Conservation (phyloP, 2,113 vertebrate genomes). For the Bufo gargarizans region DNA sequence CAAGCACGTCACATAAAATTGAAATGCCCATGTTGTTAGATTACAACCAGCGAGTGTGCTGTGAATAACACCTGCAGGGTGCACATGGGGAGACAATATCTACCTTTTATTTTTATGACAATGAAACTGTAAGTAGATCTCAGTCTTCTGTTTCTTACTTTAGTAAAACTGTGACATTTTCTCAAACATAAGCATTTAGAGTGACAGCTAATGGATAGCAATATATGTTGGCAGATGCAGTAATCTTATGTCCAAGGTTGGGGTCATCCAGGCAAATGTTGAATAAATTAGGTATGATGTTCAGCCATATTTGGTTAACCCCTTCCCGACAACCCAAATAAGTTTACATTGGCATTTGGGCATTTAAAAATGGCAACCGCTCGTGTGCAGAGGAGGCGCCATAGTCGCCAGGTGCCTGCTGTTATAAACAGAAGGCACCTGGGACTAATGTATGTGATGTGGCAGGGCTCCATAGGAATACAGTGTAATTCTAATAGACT, state of each 20-base stretch:
- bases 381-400: too few relatives aligned
- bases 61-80: slow-evolving; percentile 48
- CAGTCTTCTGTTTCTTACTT: slow-evolving; percentile 6
- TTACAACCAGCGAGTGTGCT: slow-evolving; percentile 45
- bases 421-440: too few relatives aligned
- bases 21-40: slow-evolving; percentile 51
- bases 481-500: too few relatives aligned
- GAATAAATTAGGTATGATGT: too few relatives aligned
- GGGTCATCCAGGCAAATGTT: not conserved
- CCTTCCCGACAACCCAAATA: too few relatives aligned
- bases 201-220: not conserved
- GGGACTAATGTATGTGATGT: too few relatives aligned
- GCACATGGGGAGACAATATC: slow-evolving; percentile 31
- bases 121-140: slow-evolving; percentile 45
- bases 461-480: too few relatives aligned
- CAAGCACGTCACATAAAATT: slow-evolving; percentile 58
- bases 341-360: too few relatives aligned
- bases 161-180: not conserved
- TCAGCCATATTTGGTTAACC: too few relatives aligned
- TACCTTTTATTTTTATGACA: slow-evolving; percentile 46
- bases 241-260: not conserved
- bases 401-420: too few relatives aligned
- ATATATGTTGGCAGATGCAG: not conserved
- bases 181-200: not conserved
- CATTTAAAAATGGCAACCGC: too few relatives aligned